These are phyloP conservation scores for Zaprionus africanus DNA, from an alignment of 1,140 invertebrate genomes.

Conservation along the genomic window DNA sequence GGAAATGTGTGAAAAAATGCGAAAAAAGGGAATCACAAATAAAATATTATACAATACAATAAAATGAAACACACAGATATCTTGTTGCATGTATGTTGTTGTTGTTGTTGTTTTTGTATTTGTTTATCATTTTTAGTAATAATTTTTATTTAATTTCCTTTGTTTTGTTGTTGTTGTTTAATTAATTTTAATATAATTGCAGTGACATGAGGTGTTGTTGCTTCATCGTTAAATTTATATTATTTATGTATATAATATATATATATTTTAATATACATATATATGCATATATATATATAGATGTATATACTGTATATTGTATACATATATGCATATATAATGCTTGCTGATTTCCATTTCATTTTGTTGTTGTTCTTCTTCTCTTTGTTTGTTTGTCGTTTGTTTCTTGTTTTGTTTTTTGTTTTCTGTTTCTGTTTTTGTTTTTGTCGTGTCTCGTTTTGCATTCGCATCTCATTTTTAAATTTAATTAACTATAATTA, in stretches of 20 bases:
- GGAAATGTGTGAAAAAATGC: slow-evolving; percentile 17
- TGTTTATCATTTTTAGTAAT: slow-evolving; percentile 73
- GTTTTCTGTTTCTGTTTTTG: slow-evolving; percentile 16
- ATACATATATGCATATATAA: slow-evolving; percentile 24
- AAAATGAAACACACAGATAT: slow-evolving; percentile 61
- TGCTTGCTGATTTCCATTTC: slow-evolving; percentile 22
- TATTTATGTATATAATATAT: slow-evolving; percentile 49
- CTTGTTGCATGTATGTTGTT: slow-evolving; percentile 55
- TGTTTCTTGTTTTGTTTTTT: slow-evolving; percentile 41
- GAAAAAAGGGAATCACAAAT: slow-evolving; percentile 9
- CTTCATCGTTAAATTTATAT: slow-evolving; percentile 77
- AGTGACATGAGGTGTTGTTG: slow-evolving; percentile 82
- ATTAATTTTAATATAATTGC: slow-evolving; percentile 82
- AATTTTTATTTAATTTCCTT: slow-evolving; percentile 82
- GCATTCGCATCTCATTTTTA: slow-evolving; percentile 63
- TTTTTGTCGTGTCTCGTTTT: slow-evolving; percentile 42
- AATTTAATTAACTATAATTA: slow-evolving; percentile 83
- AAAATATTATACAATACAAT: slow-evolving; percentile 50
- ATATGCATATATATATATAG: slow-evolving; percentile 27
- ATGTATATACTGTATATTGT: slow-evolving; percentile 10
- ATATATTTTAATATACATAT: slow-evolving; percentile 38
- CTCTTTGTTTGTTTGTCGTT: slow-evolving; percentile 37
- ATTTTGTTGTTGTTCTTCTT: slow-evolving; percentile 19
- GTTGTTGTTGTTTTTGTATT: slow-evolving; percentile 21
- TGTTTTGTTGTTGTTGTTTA: slow-evolving; percentile 79